These are phyloP conservation scores for Sebastes fasciatus DNA, from an alignment of 2,113 vertebrate genomes.

Conservation along the genomic window DNA sequence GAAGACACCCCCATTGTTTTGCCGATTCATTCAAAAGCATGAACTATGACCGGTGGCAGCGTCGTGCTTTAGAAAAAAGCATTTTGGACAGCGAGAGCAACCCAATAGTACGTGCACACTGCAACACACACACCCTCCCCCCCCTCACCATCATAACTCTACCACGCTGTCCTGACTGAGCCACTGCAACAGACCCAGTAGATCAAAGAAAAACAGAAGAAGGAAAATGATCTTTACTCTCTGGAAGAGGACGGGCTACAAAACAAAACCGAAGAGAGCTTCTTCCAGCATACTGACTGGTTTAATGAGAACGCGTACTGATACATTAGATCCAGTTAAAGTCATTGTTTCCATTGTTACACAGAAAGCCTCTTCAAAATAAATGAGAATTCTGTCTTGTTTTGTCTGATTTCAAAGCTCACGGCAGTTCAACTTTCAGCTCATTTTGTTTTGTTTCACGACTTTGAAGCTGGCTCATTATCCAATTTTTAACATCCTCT, in stretches of 20 bases:
- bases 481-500: not conserved
- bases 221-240: constrained; percentile 36
- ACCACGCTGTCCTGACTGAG: constrained; percentile 82
- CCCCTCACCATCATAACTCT: constrained; percentile 85
- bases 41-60: constrained; percentile 28
- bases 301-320: not conserved
- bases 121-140: constrained; percentile 3
- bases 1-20: constrained; percentile 35
- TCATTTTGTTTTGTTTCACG: constrained; percentile 2
- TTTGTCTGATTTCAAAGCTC: not conserved
- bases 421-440: not conserved
- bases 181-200: constrained; percentile 76
- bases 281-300: not conserved
- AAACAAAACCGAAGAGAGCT: not conserved
- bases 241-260: not conserved
- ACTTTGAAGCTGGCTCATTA: not conserved
- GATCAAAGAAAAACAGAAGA: constrained; percentile 42
- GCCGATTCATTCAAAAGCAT: constrained; percentile 49
- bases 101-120: constrained; percentile 50
- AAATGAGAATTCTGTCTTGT: not conserved
- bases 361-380: not conserved
- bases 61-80: constrained; percentile 45
- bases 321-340: not conserved
- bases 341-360: not conserved
- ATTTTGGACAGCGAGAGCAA: constrained; percentile 27